Base-by-base conservation (phyloP, 2,113 vertebrate genomes). In the Nymphicus hollandicus region DNA sequence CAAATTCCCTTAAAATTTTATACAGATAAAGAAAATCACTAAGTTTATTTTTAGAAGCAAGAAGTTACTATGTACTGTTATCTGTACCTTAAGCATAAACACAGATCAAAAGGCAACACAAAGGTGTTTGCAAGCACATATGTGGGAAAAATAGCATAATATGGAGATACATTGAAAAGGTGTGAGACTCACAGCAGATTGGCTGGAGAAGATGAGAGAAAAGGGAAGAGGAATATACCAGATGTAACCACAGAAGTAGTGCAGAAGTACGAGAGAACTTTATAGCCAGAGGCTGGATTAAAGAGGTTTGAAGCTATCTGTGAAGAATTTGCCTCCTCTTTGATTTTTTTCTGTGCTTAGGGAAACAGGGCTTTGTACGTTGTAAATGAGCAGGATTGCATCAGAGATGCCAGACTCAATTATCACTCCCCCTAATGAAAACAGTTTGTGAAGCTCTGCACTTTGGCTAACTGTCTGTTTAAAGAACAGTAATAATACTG, bases 311-410 rank as follows among this genome's bases (percentile, higher is more conserved):
- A 79, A 86, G 22, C 55, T 86, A 33, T 74, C 64, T 71, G 31
- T 46, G 50, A 93, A 94, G 63, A 91, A 92, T 94, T 91, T 92
- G 17, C 55, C 50, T 92, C 35, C 37, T 43, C 60, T 92, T 83
- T 91, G 64, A 71, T 93, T 92, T 91, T 91, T 46, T 84, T 92
- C 80, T 68, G 33, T 84, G 77, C 52, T 89, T 81, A 60, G 64
- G 12, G 55, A 92, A 92, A 86, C 23, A 52, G 44, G 35, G 64
- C 19, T 81, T 78, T 50, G 70, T 82, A 52, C 1, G 2, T 20
- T 95, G 47, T 56, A 95, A 95, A 91, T 76, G 41, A 85, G 52
- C 11, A 90, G 65, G 41, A 76, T 91, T 91, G 81, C 70, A 89
- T 69, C 61, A 94, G 73, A 91, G 76, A 91, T 73, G 41, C 44